Percentiles rank a stretch among this genome's conserved stretches.
These are phyloP conservation scores for Arizona elegans DNA, from an alignment of 2,113 vertebrate genomes.

Conservation along the genomic window DNA sequence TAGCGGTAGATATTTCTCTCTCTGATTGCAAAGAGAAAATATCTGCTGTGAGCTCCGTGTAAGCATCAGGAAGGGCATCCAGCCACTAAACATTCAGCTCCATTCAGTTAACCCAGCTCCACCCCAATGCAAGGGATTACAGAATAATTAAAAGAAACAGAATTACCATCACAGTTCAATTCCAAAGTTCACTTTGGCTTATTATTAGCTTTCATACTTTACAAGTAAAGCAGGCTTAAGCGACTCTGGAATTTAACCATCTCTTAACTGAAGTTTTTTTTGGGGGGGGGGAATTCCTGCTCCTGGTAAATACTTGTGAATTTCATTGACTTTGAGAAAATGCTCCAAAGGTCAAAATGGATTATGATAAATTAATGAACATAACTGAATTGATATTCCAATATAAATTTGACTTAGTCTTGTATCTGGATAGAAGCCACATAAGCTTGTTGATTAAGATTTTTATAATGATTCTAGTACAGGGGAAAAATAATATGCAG, in stretches of 20 bases:
- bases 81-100: background rate
- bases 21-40: background rate
- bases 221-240: background rate
- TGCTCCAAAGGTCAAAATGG: conserved; percentile 1
- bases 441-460: background rate
- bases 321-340: background rate
- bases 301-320: background rate
- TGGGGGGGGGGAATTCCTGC: too few relatives aligned
- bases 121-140: background rate
- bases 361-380: conserved; percentile 1
- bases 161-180: background rate
- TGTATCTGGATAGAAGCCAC: background rate
- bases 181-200: background rate
- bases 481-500: background rate
- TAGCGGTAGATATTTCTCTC: background rate
- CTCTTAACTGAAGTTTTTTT: background rate
- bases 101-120: background rate
- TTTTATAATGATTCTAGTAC: background rate
- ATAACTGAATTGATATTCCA: conserved; percentile 13
- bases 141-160: too few relatives aligned
- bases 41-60: background rate
- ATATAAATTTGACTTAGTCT: conserved; percentile 20
- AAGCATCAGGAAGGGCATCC: background rate
- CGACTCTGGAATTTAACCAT: background rate
- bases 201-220: background rate